phyloP scores from a whole-genome alignment of 2,113 vertebrate genomes.

The Vireo altiloquus region DNA sequence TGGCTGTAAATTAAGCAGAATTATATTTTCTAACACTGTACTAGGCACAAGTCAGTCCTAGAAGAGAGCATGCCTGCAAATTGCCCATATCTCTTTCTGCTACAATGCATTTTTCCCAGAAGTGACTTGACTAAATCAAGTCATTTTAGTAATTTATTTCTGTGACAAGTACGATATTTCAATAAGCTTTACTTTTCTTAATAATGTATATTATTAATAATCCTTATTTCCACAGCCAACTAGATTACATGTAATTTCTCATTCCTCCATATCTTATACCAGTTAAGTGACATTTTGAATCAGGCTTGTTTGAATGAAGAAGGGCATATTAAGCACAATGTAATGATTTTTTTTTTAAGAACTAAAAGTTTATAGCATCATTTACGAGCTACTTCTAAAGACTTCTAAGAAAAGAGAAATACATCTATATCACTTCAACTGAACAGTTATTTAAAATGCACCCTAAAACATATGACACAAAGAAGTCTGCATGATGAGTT shows the following conservation, averaged over 20 bases:
- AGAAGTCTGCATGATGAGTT: neutral
- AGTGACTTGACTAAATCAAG: neutral
- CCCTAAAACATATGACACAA: neutral
- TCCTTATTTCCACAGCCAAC: neutral
- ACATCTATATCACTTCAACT: neutral
- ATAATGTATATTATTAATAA: neutral
- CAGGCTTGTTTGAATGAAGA: neutral
- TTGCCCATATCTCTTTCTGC: neutral
- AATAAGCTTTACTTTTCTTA: neutral
- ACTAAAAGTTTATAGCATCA: neutral
- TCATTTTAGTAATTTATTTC: slow-evolving; percentile 11
- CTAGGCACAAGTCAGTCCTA: neutral
- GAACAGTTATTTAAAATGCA: neutral
- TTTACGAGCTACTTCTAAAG: neutral
- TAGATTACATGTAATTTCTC: slow-evolving; percentile 6
- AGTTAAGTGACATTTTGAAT: slow-evolving; percentile 1
- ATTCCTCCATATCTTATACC: neutral
- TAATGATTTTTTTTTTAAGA: neutral
- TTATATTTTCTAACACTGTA: neutral
- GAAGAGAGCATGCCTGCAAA: neutral
- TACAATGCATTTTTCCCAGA: neutral
- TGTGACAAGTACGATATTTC: neutral
- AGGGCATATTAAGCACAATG: neutral
- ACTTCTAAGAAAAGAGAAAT: neutral
- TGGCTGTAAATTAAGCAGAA: neutral